Base-by-base conservation (phyloP, 2,113 vertebrate species). In the Apodemus sylvaticus region DNA sequence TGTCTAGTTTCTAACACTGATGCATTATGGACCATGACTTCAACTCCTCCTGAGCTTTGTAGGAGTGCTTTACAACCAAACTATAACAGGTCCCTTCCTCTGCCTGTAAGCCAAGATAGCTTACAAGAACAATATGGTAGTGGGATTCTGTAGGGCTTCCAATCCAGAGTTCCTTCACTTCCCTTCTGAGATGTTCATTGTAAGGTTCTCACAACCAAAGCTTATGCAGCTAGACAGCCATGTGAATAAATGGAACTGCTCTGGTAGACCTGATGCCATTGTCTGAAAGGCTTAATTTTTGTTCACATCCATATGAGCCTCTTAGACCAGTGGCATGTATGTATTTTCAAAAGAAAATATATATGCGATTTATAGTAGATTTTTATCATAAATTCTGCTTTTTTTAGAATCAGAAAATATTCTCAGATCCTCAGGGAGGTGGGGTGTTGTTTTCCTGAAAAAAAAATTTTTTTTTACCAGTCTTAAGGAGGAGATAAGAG, bases 81-180 rank as follows among this genome's bases (percentile, higher is more conserved):
- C 34, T 48, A 17, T 48, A 51, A 29, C 34, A 78, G 79, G 86
- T 93, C 68, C 97, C 98, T 98, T 95, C 79, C 42, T 39, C 91
- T 97, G 90, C 94, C 73, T 71, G 82, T 77, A 92, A 36, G 5
- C 39, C n/a, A 88, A 16, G 5, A 64, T 4, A 60, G 58, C 26
- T 39, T 48, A 48, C 45, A 93, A 20, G 10, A 16, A 39, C 36
- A n/a, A 92, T 74, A 71, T 42, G 10, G 39, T 1, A 9, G 55
- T 86, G 60, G 45, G 60, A 51, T 29, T 2, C 39, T 39, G 0
- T 10, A 20, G 64, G 58, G 12, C 9, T 74, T 89, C 62, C 62
- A 71, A 92, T n/a, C 24, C 58, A 73, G 68, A 60, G 13, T 3
- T 22, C 79, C 83, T 74, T 0, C 13, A 60, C 26, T 93, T 71